Conservation (phyloP, 1,140 invertebrate genomes). For the Aphis gossypii region DNA sequence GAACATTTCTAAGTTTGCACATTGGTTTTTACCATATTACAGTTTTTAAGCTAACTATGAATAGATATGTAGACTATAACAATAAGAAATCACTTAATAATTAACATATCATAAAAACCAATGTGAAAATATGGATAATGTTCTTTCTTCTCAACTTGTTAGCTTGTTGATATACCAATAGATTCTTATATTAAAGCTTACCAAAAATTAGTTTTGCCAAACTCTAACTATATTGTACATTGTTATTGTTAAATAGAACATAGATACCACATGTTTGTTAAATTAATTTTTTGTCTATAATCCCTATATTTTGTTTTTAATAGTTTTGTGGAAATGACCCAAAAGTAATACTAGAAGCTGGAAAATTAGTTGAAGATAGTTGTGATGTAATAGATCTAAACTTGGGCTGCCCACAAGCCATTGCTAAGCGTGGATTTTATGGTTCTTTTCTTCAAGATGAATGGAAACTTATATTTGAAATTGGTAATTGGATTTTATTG, state of each 20-base stretch:
- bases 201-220: not conserved
- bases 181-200: not conserved
- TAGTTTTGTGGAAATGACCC: constrained; percentile 98
- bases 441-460: constrained; percentile 95
- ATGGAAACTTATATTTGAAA: constrained; percentile 83
- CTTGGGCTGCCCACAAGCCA: constrained; percentile 95
- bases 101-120: not conserved
- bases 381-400: constrained; percentile 99
- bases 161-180: not conserved
- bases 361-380: constrained; percentile 80
- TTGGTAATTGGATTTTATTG: constrained; percentile 72
- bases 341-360: constrained; percentile 84
- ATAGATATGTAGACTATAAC: not conserved
- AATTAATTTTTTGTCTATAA: not conserved
- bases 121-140: not conserved
- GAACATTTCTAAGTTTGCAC: not conserved
- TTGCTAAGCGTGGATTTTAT: constrained; percentile 89
- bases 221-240: not conserved
- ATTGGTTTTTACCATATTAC: not conserved
- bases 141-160: not conserved
- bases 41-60: not conserved
- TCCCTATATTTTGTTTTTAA: constrained; percentile 64
- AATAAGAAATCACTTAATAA: not conserved
- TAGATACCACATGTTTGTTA: not conserved
- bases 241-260: not conserved